Conservation (phyloP, 2,888 invertebrate species). For the Ctena decussata region DNA sequence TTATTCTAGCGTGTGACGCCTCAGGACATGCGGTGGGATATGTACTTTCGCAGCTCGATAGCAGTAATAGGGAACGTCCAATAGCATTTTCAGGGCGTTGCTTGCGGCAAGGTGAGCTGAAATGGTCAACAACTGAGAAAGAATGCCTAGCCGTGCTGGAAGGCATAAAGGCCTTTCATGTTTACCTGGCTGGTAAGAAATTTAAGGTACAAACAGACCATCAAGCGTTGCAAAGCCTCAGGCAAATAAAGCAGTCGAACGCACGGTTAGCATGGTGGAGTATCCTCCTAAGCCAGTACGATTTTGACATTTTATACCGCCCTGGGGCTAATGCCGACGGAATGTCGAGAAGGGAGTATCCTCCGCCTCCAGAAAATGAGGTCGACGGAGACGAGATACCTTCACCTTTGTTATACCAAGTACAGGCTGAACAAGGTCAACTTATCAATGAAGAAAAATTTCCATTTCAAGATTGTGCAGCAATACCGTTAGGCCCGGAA, state of each 20-base stretch:
- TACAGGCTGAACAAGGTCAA: no score
- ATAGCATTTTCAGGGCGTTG: not conserved
- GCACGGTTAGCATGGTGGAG: no score
- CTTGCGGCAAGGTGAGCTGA: not conserved
- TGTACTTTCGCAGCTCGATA: not conserved
- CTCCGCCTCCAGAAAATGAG: no score
- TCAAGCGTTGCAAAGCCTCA: slow-evolving; percentile 47
- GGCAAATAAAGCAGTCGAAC: not conserved
- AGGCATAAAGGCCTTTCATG: slow-evolving; percentile 38
- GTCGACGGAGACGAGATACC: no score
- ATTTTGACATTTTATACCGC: no score
- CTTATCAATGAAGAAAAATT: no score
- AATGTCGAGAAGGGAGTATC: no score
- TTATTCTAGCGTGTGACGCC: not conserved
- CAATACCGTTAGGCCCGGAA: no score
- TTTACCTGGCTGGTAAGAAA: slow-evolving; percentile 47
- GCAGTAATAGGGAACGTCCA: not conserved
- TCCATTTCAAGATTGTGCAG: no score
- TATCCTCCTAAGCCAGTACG: no score
- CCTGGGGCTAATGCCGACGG: no score
- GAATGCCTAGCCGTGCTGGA: slow-evolving; percentile 46
- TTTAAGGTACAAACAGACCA: slow-evolving; percentile 66
- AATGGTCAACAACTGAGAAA: not conserved
- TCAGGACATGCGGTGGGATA: not conserved
- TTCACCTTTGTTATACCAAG: no score